Base-by-base conservation (phyloP, 2,797 vertebrate genomes). In the Megalops cyprinoides region DNA sequence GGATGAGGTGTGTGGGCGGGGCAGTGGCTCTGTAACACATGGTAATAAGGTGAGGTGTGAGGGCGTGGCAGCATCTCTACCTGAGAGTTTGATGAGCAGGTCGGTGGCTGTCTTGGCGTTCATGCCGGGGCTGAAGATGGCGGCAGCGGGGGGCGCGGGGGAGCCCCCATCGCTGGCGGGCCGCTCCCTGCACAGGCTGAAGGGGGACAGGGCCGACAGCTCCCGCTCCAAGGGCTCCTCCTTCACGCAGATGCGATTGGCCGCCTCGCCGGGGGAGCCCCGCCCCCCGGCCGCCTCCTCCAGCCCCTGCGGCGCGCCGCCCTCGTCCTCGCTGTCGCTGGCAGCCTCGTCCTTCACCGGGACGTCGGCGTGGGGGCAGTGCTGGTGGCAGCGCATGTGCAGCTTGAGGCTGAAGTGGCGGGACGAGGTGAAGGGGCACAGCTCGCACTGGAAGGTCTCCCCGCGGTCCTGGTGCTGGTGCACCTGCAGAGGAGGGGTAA, bases 381-480 rank as follows among this genome's bases (percentile, higher is more conserved):
- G 98, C 91, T 99, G 98, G 92, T 99, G 98, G 93, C 98, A 99
- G 88, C 98, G 97, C 98, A 99, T 99, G 92, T 99, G 98, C 87
- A 99, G 97, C 91, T 99, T 99, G 90, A 99, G 95, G 95, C 98
- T 99, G 95, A 99, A 99, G 95, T 99, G 98, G 90, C 98, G 97
- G 31, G 98, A 99, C 75, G 98, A 99, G 85, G 98, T 99, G 92
- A 99, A 99, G 87, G 98, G 98, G 90, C 98, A 99, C 44, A 99
- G 96, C 92, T 99, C 97, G 84, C 98, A 99, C 79, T 99, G 98
- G 90, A 99, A 99, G 51, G 98, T 99, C 94, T 99, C 98, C 79
- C 98, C 98, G 82, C 97, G 95, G 93, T 99, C 98, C 93, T 99
- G 98, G 90, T 99, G 98, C 93, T 99, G 98, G 93, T 99, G 98